Percentiles rank a stretch among this genome's conserved stretches.
These are phyloP conservation scores for Passer domesticus DNA, from an alignment of 2,113 vertebrate genomes.

Conservation along the genomic window DNA sequence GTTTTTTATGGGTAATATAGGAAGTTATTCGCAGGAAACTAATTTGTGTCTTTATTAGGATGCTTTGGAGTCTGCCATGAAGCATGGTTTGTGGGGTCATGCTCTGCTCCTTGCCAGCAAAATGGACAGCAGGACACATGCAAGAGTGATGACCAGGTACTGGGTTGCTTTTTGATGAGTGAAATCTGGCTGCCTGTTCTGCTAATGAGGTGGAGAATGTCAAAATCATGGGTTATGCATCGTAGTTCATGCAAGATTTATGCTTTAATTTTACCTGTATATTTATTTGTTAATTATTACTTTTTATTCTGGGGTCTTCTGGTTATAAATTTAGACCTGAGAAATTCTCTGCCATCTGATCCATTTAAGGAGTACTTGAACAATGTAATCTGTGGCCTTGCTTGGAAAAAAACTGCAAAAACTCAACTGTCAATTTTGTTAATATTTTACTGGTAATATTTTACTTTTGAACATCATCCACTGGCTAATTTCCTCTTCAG, in stretches of 20 bases:
- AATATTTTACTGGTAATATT: neutral
- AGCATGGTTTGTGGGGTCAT: conserved; percentile 93
- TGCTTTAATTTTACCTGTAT: neutral
- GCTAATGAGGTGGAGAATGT: neutral
- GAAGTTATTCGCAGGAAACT: neutral
- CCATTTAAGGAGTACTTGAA: neutral
- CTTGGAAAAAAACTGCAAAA: neutral
- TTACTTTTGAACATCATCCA: neutral
- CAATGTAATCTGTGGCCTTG: neutral
- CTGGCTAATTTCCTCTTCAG: neutral
- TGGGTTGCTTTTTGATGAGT: neutral
- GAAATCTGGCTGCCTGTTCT: neutral
- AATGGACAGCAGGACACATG: conserved; percentile 96
- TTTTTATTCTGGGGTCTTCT: neutral
- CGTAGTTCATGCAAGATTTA: neutral
- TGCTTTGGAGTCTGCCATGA: conserved; percentile 96
- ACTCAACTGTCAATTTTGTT: neutral
- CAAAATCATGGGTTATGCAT: neutral
- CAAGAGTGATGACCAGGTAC: conserved; percentile 96
- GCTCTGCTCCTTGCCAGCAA: conserved; percentile 95
- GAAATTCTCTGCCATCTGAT: neutral
- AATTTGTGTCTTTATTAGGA: conserved; percentile 75
- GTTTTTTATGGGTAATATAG: neutral
- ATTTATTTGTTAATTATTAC: neutral
- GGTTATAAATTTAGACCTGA: neutral